These are phyloP conservation scores for Hyphantria cunea DNA, from an alignment of 1,140 invertebrate genomes.

Conservation along the genomic window DNA sequence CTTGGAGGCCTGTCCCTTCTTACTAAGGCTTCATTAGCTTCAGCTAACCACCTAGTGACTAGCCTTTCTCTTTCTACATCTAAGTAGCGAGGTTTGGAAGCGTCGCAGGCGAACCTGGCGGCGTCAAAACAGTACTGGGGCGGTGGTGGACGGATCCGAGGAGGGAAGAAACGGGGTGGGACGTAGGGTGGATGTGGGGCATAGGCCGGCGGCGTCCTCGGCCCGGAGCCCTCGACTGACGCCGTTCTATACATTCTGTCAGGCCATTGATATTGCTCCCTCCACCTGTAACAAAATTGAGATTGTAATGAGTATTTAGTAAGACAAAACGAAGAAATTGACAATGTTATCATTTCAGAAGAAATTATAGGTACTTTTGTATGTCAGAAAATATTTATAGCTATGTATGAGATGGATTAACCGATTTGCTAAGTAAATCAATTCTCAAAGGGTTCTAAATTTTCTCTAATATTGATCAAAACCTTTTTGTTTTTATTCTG, in stretches of 20 bases:
- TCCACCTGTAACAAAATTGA: slow-evolving; percentile 59
- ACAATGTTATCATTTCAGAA: too few species aligned
- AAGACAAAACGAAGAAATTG: too few species aligned
- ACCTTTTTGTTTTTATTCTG: too few species aligned
- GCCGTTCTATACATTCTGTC: slow-evolving; percentile 75
- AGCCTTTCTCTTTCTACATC: slow-evolving; percentile 75
- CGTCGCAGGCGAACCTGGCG: slow-evolving; percentile 77
- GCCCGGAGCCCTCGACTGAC: slow-evolving; percentile 76
- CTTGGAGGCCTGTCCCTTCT: slow-evolving; percentile 64
- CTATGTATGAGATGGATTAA: too few species aligned
- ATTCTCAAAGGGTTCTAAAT: too few species aligned
- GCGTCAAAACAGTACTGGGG: slow-evolving; percentile 80
- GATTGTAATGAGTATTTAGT: neutral
- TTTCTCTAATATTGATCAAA: too few species aligned
- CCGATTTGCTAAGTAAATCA: too few species aligned
- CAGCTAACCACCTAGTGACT: slow-evolving; percentile 78
- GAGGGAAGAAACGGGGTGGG: slow-evolving; percentile 69
- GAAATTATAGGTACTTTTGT: too few species aligned
- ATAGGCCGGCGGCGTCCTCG: slow-evolving; percentile 74
- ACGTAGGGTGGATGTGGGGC: slow-evolving; percentile 64
- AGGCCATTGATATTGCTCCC: slow-evolving; percentile 63
- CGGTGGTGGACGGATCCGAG: slow-evolving; percentile 69
- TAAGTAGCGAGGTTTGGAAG: slow-evolving; percentile 73
- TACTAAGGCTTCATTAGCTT: slow-evolving; percentile 77
- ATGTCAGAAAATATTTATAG: too few species aligned